phyloP scores from a whole-genome alignment of 2,888 invertebrate genomes.

The Ormyrus labotus region DNA sequence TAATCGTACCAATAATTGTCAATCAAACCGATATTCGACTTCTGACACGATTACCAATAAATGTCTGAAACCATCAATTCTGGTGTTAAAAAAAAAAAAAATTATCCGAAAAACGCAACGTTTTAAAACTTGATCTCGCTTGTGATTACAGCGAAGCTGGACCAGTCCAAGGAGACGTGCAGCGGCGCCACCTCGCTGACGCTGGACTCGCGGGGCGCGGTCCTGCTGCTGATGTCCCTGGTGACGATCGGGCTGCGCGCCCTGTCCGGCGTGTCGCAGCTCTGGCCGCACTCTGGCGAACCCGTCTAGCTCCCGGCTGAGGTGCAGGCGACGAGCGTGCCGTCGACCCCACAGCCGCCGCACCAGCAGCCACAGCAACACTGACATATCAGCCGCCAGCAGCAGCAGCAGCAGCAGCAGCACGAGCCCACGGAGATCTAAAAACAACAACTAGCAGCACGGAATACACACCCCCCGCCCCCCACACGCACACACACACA shows the following conservation, averaged over 20 bases:
- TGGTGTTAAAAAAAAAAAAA: too few relatives aligned
- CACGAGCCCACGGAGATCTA: too few relatives aligned
- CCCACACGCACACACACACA: too few relatives aligned
- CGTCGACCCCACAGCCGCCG: constrained; percentile 11
- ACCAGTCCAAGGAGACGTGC: constrained; percentile 71
- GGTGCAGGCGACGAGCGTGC: constrained; percentile 21
- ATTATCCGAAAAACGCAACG: too few relatives aligned
- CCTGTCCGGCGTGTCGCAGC: constrained; percentile 48
- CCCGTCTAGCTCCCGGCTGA: constrained; percentile 67
- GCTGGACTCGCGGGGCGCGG: constrained; percentile 59
- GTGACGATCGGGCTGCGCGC: constrained; percentile 46
- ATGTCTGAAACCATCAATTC: too few relatives aligned
- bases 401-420: constrained; percentile 20
- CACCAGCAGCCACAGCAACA: constrained; percentile 31
- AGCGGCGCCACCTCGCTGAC: constrained; percentile 64
- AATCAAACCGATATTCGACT: too few relatives aligned
- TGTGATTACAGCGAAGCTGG: constrained; percentile 70
- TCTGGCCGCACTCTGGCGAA: constrained; percentile 46
- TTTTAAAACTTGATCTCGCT: too few relatives aligned
- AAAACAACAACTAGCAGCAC: too few relatives aligned
- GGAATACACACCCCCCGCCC: too few relatives aligned
- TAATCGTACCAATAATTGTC: too few relatives aligned
- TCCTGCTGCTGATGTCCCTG: constrained; percentile 62
- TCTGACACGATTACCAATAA: too few relatives aligned
- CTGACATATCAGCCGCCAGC: constrained; percentile 1